phyloP scores from a whole-genome alignment of 1,140 invertebrate species.

The Bilobella aurantiaca region DNA sequence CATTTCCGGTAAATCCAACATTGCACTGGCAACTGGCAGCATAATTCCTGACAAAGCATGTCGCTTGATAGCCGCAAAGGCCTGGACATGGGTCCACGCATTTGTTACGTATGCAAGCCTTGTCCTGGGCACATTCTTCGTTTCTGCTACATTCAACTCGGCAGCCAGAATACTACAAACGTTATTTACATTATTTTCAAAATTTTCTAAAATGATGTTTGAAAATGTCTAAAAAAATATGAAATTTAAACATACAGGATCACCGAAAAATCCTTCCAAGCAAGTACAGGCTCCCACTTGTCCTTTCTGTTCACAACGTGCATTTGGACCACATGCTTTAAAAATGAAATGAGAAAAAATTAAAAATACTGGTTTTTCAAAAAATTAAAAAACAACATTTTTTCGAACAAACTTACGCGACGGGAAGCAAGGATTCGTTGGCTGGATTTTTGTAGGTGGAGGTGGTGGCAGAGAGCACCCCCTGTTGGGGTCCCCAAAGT shows the following conservation, averaged over 20 bases:
- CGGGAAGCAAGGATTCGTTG: not conserved
- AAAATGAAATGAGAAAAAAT: not conserved
- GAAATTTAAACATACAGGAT: conserved; percentile 44
- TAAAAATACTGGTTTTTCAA: not conserved
- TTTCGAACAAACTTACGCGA: not conserved
- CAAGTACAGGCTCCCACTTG: conserved; percentile 52
- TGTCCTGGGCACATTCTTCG: conserved; percentile 62
- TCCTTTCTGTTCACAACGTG: conserved; percentile 61
- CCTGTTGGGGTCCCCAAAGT: conserved; percentile 27
- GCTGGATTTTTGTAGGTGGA: not conserved
- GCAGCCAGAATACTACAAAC: not conserved
- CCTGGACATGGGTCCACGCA: conserved; percentile 51
- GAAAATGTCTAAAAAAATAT: not conserved
- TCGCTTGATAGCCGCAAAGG: conserved; percentile 41
- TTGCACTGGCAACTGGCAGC: conserved; percentile 67
- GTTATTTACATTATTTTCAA: too few relatives aligned
- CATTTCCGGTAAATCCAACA: conserved; percentile 25
- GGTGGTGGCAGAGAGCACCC: conserved; percentile 7
- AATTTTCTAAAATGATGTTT: not conserved
- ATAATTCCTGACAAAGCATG: conserved; percentile 66
- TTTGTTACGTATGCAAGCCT: conserved; percentile 61
- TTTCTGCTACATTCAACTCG: not conserved
- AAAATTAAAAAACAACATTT: not conserved
- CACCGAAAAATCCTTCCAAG: conserved; percentile 42
- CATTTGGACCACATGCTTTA: conserved; percentile 70